Percentiles rank a stretch among this genome's conserved stretches.
These are phyloP conservation scores for Alligator mississippiensis DNA, from an alignment of 2,113 vertebrate genomes.

Conservation along the genomic window DNA sequence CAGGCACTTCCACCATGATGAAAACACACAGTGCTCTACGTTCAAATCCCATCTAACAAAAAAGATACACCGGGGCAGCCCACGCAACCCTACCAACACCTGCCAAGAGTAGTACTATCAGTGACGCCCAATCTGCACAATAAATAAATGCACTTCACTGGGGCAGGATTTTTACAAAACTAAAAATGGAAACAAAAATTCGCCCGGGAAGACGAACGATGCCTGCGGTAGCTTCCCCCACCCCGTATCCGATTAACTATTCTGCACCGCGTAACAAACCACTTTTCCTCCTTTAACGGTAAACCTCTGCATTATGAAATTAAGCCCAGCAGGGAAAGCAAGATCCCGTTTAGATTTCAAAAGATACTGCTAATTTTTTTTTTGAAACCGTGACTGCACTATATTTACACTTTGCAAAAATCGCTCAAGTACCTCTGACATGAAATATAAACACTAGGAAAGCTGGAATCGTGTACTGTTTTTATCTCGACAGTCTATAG, in stretches of 20 bases:
- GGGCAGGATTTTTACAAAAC: background rate
- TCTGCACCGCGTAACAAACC: constrained; percentile 9
- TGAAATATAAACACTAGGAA: constrained; percentile 50
- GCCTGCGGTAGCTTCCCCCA: constrained; percentile 31
- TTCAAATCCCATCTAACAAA: constrained; percentile 6
- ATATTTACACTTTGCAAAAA: constrained; percentile 40
- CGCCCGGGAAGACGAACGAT: constrained; percentile 4
- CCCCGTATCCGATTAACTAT: constrained; percentile 55
- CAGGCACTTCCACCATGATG: background rate
- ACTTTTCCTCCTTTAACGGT: constrained; percentile 5
- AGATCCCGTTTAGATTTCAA: constrained; percentile 15
- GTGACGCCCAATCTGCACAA: constrained; percentile 38
- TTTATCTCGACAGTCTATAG: constrained; percentile 25
- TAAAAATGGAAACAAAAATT: constrained; percentile 53
- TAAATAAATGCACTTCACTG: background rate
- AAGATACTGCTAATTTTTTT: background rate
- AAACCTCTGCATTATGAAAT: constrained; percentile 48
- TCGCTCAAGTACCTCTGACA: constrained; percentile 54
- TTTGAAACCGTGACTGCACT: constrained; percentile 7
- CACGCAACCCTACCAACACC: background rate
- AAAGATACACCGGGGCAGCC: background rate
- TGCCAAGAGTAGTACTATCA: constrained; percentile 30
- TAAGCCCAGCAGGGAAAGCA: constrained; percentile 45
- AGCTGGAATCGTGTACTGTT: constrained; percentile 28
- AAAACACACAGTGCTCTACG: background rate